Conservation (phyloP, 2,888 invertebrate genomes). For the Trypoxylon attenuatum region DNA sequence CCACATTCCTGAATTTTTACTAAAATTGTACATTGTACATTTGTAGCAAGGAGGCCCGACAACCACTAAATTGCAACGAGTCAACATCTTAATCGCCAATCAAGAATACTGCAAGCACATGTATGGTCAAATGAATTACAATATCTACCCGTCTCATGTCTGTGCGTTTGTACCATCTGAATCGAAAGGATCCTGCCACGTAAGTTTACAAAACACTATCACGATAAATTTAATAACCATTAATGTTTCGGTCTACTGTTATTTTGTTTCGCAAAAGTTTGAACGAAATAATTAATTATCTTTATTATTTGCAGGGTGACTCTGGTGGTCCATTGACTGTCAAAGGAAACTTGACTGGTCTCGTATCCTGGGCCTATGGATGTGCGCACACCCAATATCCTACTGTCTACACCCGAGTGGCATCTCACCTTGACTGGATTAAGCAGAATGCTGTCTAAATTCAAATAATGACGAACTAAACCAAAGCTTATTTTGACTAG, state of each 20-base stretch:
- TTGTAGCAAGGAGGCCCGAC: conserved; percentile 55
- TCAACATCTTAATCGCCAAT: conserved; percentile 77
- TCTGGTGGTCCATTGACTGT: conserved; percentile 67
- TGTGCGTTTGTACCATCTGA: conserved; percentile 48
- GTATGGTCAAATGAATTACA: conserved; percentile 22
- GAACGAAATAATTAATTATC: not conserved
- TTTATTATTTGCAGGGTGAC: conserved; percentile 56
- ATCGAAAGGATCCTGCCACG: conserved; percentile 55
- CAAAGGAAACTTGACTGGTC: conserved; percentile 59
- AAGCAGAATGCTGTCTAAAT: conserved; percentile 25
- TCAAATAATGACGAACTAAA: too few species aligned
- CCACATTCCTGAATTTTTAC: too few species aligned
- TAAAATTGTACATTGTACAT: not conserved
- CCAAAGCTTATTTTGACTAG: too few species aligned
- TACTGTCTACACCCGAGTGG: conserved; percentile 63
- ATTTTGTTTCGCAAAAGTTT: not conserved
- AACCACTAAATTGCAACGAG: conserved; percentile 74
- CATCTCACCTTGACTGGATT: conserved; percentile 49
- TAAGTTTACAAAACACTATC: too few species aligned
- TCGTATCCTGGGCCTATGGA: conserved; percentile 65
- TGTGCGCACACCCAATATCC: conserved; percentile 59
- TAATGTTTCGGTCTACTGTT: not conserved
- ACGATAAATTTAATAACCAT: too few species aligned
- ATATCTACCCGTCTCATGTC: conserved; percentile 44
- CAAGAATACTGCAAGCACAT: conserved; percentile 73